Evolutionary conservation across 2,888 invertebrate species (phyloP), one percentile per base, ranked within the genome.

Genomic region (Rhodophaea formosa): DNA sequence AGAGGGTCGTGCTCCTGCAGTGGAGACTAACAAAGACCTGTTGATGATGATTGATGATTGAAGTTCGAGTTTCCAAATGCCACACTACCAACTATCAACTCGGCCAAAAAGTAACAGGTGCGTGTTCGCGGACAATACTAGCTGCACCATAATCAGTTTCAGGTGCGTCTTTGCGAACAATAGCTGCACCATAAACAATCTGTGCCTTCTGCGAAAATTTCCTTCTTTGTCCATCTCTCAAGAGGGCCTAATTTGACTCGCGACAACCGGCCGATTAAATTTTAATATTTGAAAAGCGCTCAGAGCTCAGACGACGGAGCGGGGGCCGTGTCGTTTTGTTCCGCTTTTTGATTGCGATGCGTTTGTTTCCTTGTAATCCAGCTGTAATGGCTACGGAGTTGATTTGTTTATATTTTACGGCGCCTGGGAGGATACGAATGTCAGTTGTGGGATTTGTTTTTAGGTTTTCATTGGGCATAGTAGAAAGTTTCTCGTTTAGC

Each of bases 181-280:
- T 23, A 23, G 23, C 39, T 12, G 1, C n/a, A 8, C 2, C 1
- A 39, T 10, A 39, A 39, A 8, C 12, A 44, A 10, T 29, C 44
- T 53, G 53, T 43, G n/a, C 15, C 63, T 49, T 72, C 66, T 67
- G 62, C 57, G 58, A 43, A 60, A 53, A 53, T 55, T 17, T 46
- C 74, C 72, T 17, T 86, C 87, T 80, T 39, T 77, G 79, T 1
- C 64, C 63, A 74, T 86, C 81, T 82, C 89, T 86, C 85, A 81
- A 77, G 88, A 85, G 86, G 75, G 82, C 75, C 88, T 92, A 91
- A 92, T 92, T 91, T 81, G 90, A 87, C 88, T 88, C 84, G 91
- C 92, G 92, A 92, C 92, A 92, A 88, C 88, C 85, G 77, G 77
- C 80, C 91, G 92, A 92, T 92, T 92, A 92, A 92, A 92, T 92